Evolutionary conservation across 2,797 vertebrate genomes (phyloP), one percentile per base, ranked within the genome.

Genomic region (Lacerta bilineata): DNA sequence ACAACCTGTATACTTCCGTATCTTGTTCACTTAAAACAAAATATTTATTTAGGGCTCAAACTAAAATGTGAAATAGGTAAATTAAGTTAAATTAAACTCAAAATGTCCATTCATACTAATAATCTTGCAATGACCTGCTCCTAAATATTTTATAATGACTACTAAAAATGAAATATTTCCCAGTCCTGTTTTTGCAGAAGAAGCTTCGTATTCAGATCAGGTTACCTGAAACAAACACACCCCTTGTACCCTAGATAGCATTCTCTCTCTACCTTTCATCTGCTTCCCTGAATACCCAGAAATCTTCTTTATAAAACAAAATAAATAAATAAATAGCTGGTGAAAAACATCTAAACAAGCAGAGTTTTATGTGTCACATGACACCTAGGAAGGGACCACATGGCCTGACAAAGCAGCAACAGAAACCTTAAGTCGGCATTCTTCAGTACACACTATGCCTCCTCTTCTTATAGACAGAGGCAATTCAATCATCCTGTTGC

Each of bases 401-500:
- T 97, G 94, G 97, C 98, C 98, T 97, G 91, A 94, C 86, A 85
- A 95, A 95, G 94, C 90, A 94, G 98, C 98, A 98, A 98, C 98
- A 98, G 97, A 98, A 98, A 98, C 97, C 97, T 98, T 98, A 98
- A 98, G 98, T 95, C 96, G 96, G 98, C 98, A 98, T 97, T 98
- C 97, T 97, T 97, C 97, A 95, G 96, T 84, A 94, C 95, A 95
- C 95, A 91, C 93, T 84, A 55, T 95, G 92, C 95, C 94, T 89
- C 90, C 87, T 93, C 92, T 93, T 85, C 96, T 96, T 96, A 94
- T 86, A 94, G 95, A 94, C 93, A 95, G 94, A 96, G 91, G 96
- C 96, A 97, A 97, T 95, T 96, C 94, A 96, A 96, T 97, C 95
- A 92, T 87, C 75, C 93, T 78, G 90, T 86, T 91, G 95, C 92